Evolutionary conservation across 1,140 invertebrate species (phyloP).

Genomic region (Scaptomyza hsui): DNA sequence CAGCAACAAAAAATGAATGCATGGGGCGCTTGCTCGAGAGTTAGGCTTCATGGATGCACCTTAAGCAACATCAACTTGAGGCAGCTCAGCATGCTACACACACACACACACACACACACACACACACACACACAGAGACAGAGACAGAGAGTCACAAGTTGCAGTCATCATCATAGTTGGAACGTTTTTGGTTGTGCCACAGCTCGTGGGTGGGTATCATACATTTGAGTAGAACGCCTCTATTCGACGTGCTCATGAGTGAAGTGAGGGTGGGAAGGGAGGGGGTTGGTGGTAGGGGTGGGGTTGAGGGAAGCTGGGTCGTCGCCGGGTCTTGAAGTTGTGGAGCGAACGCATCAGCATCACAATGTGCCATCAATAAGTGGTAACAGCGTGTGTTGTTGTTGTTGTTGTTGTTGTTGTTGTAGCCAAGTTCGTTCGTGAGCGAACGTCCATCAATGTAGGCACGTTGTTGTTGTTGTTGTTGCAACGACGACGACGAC

Average conservation of each 20-base stretch:
- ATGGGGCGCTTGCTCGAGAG: conserved; percentile 46
- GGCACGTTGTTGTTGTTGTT: conserved; percentile 42
- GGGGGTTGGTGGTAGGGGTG: neutral
- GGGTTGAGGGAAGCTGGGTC: conserved; percentile 42
- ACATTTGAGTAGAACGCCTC: conserved; percentile 83
- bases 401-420: conserved; percentile 42
- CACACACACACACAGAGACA: conserved; percentile 7
- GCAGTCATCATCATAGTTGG: conserved; percentile 80
- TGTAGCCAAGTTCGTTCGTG: conserved; percentile 68
- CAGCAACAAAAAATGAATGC: conserved; percentile 54
- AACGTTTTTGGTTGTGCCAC: conserved; percentile 44
- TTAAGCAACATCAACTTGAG: conserved; percentile 46
- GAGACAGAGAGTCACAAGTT: conserved; percentile 19
- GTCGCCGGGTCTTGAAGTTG: conserved; percentile 34
- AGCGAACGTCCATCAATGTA: conserved; percentile 82
- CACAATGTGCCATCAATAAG: conserved; percentile 82
- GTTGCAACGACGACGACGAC: conserved; percentile 76
- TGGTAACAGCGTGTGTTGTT: conserved; percentile 80
- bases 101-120: conserved; percentile 7
- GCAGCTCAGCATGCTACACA: conserved; percentile 24
- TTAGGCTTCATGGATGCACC: conserved; percentile 60
- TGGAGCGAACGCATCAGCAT: conserved; percentile 73
- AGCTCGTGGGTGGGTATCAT: conserved; percentile 83
- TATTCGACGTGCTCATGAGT: conserved; percentile 69
- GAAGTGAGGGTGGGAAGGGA: conserved; percentile 24